Base-by-base conservation (phyloP, 2,113 vertebrate species). In the Gambusia affinis region DNA sequence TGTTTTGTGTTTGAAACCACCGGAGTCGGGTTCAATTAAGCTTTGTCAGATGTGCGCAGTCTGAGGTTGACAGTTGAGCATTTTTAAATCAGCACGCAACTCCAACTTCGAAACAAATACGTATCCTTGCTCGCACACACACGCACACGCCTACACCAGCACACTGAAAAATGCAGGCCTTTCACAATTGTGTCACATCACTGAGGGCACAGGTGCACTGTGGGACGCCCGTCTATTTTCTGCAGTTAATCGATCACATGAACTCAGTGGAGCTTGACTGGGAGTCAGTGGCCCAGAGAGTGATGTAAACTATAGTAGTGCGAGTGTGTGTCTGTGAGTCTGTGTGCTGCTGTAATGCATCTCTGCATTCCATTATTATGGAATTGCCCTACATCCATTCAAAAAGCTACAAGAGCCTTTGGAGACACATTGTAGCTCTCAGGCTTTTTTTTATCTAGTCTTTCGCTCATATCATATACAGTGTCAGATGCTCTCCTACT, bases 181-280 rank as follows among this genome's bases (percentile, higher is more conserved):
- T 62, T 4, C 8, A 75, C 82, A 76, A 85, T 10, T 69, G 28
- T 60, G 65, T 80, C 88, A 86, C 83, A 83, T 31, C 84, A 76
- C 81, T 3, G 19, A 57, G 78, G 89, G 60, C 85, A 78, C 90
- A 93, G 92, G 85, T 92, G 91, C 87, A 81, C 84, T 72, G 71
- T 80, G 87, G 79, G 87, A 87, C 79, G 82, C 73, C 76, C 6
- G 76, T 84, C 82, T 91, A 88, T 89, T 91, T 90, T 89, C 83
- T 85, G 81, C 83, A 88, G 82, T 91, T 88, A 91, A 92, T 91
- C 84, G 85, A 93, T 91, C 86, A 89, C 85, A 85, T 80, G 77
- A 80, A 89, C 76, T 73, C 76, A 85, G 39, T 84, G 64, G 77
- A 89, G 85, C 88, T 86, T 78, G 79, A 90, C 76, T 82, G 54